These are phyloP conservation scores for Caloenas nicobarica DNA, from an alignment of 2,113 vertebrate species.

Conservation along the genomic window DNA sequence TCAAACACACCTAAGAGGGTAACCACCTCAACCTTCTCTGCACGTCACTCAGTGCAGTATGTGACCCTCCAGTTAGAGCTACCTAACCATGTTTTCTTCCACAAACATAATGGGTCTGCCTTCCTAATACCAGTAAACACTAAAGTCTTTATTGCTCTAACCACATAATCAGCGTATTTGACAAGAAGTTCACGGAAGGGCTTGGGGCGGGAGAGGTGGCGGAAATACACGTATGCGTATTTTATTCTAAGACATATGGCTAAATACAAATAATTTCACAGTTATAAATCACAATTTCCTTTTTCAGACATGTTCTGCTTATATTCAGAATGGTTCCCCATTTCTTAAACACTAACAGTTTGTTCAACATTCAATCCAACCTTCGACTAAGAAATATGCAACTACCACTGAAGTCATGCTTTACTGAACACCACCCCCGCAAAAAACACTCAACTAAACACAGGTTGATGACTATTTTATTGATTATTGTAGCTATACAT, in stretches of 20 bases:
- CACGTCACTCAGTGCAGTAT: neutral
- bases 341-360: neutral
- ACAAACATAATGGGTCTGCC: neutral
- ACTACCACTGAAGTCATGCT: neutral
- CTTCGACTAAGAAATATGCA: neutral
- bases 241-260: neutral
- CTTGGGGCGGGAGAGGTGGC: neutral
- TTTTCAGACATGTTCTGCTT: neutral
- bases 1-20: rapidly evolving
- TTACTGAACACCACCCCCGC: neutral
- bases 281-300: neutral
- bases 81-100: neutral
- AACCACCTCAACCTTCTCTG: neutral
- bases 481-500: neutral
- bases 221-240: neutral
- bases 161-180: neutral
- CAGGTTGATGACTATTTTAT: neutral
- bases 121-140: neutral
- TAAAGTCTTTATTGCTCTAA: neutral
- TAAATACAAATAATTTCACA: neutral
- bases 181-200: neutral
- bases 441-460: neutral
- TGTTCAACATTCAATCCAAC: neutral
- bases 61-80: neutral
- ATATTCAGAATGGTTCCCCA: neutral